Evolutionary conservation across 2,113 vertebrate species (phyloP), one percentile per base, ranked within the genome.

Genomic region (Rhinichthys klamathensis): DNA sequence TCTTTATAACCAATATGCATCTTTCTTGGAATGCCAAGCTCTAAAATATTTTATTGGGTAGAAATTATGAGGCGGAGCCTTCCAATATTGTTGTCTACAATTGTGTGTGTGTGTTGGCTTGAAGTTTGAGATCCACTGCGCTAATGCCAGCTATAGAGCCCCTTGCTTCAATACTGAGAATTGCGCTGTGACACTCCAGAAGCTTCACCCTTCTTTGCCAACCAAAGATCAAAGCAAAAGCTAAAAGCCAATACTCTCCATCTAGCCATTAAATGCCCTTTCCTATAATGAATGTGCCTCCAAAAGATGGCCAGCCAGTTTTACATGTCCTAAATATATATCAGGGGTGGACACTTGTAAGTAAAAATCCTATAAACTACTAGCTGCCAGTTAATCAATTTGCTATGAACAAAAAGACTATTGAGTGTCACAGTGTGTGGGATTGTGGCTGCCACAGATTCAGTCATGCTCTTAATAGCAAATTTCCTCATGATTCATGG

Each of bases 401-500:
- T 56, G n/a, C 9, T 61, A 11, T 27, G 11, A 65, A 82, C 41
- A 82, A 82, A 80, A 80, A 82, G 25, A 51, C 63, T n/a, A 49
- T 80, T 63, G 60, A 65, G 13, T 49, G 44, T n/a, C 44, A 27
- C 8, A 25, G 38, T 63, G n/a, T n/a, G n/a, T 49, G 56, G 9
- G 30, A 16, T 51, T 54, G 69, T 49, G 69, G 16, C 15, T 72
- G 83, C 72, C 80, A 46, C 27, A 46, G 16, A 49, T 9, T 3
- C 9, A 54, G 27, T 35, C n/a, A 35, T 21, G 32, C 41, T 49
- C 73, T 67, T 84, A 84, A 58, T 51, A 77, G 58, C 51, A 77
- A 46, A 46, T 49, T 44, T 65, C 75, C 54, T 61, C 54, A 63
- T 61, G 80, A 72, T 84, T 77, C 25, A 77, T 54, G 61, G 67